Conservation (phyloP, 1,140 invertebrate species). For the Aphis craccivora region DNA sequence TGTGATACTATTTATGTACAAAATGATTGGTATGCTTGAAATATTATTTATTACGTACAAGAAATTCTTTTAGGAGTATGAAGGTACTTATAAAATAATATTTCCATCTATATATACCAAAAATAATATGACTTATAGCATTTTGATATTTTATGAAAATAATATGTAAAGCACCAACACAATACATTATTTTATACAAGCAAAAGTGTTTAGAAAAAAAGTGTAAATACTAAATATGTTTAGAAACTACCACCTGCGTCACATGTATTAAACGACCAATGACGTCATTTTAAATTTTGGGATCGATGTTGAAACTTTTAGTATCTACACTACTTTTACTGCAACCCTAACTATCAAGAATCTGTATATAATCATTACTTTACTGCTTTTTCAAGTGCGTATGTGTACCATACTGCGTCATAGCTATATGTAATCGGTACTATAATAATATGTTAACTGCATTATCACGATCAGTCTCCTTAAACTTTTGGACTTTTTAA, state of each 20-base stretch:
- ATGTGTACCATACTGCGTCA: not conserved
- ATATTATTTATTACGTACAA: too few relatives aligned
- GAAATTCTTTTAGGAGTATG: too few relatives aligned
- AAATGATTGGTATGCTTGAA: too few relatives aligned
- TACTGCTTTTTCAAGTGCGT: too few relatives aligned
- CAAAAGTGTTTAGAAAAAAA: not conserved
- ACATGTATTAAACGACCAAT: not conserved
- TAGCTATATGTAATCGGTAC: not conserved
- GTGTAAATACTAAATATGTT: too few relatives aligned
- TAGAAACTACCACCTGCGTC: not conserved
- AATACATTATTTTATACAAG: not conserved
- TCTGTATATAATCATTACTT: too few relatives aligned
- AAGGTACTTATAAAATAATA: too few relatives aligned
- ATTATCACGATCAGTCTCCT: not conserved
- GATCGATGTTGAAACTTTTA: not conserved
- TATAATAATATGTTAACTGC: not conserved
- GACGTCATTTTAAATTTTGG: not conserved
- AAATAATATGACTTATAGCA: too few relatives aligned
- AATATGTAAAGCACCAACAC: not conserved
- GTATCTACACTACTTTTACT: too few relatives aligned
- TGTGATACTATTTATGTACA: too few relatives aligned
- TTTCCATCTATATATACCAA: too few relatives aligned
- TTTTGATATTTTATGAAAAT: not conserved
- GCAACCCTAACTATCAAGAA: too few relatives aligned
- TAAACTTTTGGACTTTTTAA: rapidly evolving